phyloP scores from a whole-genome alignment of 1,140 invertebrate species.

The Zaprionus tsacasi region DNA sequence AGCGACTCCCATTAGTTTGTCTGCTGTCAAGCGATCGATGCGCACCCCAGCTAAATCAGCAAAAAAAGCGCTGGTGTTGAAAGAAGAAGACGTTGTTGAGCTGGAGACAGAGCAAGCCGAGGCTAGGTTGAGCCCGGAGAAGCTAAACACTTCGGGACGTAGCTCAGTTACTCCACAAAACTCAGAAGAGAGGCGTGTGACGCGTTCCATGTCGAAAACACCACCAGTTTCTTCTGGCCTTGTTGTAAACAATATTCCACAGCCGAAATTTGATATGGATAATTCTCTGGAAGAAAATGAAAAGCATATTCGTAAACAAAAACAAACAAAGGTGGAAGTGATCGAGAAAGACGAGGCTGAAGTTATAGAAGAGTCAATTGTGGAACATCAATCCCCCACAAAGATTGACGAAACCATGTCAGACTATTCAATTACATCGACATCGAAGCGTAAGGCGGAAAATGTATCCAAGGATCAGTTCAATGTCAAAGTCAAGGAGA shows the following conservation, averaged over 20 bases:
- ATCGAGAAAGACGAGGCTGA: not conserved
- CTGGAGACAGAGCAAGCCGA: not conserved
- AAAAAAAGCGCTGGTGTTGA: conserved; percentile 43
- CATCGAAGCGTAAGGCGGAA: not conserved
- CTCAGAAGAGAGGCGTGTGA: conserved; percentile 42
- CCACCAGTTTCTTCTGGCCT: conserved; percentile 41
- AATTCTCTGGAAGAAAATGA: conserved; percentile 18
- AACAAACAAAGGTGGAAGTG: conserved; percentile 3
- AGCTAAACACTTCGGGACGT: not conserved
- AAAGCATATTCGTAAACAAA: conserved; percentile 4
- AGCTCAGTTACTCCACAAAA: not conserved
- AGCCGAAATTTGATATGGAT: conserved; percentile 15
- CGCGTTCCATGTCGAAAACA: conserved; percentile 68
- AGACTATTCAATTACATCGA: not conserved
- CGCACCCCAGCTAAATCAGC: conserved; percentile 53
- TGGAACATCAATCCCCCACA: not conserved
- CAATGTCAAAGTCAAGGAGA: conserved; percentile 10
- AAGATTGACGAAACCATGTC: not conserved
- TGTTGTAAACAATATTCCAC: conserved; percentile 12
- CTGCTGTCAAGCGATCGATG: conserved; percentile 39
- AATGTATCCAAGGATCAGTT: conserved; percentile 5
- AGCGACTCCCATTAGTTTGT: conserved; percentile 17
- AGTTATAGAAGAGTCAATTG: conserved; percentile 9
- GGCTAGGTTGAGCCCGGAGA: not conserved
- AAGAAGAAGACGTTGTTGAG: conserved; percentile 34